These are phyloP conservation scores for Lacerta agilis DNA, from an alignment of 2,797 vertebrate genomes.

Conservation along the genomic window DNA sequence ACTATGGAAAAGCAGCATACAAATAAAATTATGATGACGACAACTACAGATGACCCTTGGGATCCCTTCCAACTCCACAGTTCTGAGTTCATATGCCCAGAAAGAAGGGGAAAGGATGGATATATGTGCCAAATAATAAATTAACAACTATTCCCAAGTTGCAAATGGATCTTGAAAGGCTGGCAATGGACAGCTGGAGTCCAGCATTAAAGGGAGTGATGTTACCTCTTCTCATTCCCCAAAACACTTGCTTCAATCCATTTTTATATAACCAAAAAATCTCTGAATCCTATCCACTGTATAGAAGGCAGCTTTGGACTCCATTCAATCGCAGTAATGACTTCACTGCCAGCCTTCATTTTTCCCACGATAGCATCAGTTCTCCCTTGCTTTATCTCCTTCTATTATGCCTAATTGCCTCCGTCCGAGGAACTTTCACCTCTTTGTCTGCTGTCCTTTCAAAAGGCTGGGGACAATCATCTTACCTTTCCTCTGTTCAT, in stretches of 20 bases:
- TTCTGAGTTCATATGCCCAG: too few species aligned
- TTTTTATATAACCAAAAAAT: not conserved
- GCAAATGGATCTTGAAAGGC: too few species aligned
- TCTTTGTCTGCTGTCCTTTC: not conserved
- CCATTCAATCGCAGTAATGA: not conserved
- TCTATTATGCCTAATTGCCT: conserved; percentile 14
- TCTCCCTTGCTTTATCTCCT: conserved; percentile 14
- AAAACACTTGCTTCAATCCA: not conserved
- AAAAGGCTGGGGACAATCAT: not conserved
- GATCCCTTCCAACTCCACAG: too few species aligned
- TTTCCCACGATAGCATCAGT: conserved; percentile 27
- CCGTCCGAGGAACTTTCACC: conserved; percentile 10
- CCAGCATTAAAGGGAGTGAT: not conserved
- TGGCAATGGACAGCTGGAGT: not conserved
- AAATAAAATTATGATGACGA: too few species aligned
- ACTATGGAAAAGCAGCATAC: too few species aligned
- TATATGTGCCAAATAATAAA: too few species aligned
- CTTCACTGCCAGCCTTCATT: not conserved
- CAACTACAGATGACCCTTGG: too few species aligned
- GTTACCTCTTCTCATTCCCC: not conserved
- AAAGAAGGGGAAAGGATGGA: too few species aligned
- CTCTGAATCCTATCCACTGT: not conserved
- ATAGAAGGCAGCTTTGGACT: not conserved
- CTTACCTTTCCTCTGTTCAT: not conserved
- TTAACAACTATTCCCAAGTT: too few species aligned